Evolutionary conservation across 2,888 invertebrate genomes (phyloP).

Genomic region (Drosophila meridiana): DNA sequence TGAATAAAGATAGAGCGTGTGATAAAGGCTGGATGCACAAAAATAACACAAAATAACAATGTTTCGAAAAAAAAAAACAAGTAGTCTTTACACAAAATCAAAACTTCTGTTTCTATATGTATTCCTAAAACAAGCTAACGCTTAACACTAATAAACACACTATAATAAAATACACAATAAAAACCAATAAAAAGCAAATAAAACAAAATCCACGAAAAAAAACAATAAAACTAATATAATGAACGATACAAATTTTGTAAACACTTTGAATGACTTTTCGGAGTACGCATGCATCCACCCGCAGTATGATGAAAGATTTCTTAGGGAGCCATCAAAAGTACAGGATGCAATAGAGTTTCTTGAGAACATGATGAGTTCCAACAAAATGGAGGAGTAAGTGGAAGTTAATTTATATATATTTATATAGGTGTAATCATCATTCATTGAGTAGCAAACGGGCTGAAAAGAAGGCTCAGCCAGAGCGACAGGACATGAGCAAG

Average conservation of each 20-base stretch:
- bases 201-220: background rate
- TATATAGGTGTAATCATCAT: background rate
- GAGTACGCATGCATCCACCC: constrained; percentile 6
- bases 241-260: background rate
- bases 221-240: background rate
- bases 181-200: background rate
- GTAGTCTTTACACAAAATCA: background rate
- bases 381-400: constrained; percentile 52
- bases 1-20: no score
- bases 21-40: no score
- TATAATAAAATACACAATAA: background rate
- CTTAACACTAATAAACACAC: background rate
- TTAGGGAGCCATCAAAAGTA: constrained; percentile 30
- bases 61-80: background rate
- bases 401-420: background rate
- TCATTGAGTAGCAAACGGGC: constrained; percentile 3
- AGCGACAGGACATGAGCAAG: constrained; percentile 1
- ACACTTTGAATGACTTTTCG: background rate
- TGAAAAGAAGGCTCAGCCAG: background rate
- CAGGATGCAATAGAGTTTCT: constrained; percentile 28
- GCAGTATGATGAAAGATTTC: constrained; percentile 41
- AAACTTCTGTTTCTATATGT: no score
- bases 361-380: constrained; percentile 14
- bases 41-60: no score
- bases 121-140: background rate